These are phyloP conservation scores for Baccha elongata DNA, from an alignment of 2,888 invertebrate genomes.

Conservation along the genomic window DNA sequence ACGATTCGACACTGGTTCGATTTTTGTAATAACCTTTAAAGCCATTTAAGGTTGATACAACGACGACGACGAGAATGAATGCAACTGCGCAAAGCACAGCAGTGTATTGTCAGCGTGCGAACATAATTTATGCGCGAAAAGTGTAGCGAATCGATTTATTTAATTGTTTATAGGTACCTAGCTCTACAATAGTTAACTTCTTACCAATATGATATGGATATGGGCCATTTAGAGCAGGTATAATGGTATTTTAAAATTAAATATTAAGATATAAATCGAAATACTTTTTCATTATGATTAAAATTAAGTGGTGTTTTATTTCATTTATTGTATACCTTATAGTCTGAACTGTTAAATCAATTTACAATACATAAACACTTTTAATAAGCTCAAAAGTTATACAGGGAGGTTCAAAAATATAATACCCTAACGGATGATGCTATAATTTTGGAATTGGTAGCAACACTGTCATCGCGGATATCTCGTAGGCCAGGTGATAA, in stretches of 20 bases:
- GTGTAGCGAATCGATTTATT: conserved; percentile 40
- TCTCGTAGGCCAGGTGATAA: too few species aligned
- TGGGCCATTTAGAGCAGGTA: not conserved
- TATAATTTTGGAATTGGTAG: too few species aligned
- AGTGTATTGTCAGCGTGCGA: conserved; percentile 8
- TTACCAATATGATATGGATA: not conserved
- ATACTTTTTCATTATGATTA: conserved; percentile 1
- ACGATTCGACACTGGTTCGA: conserved; percentile 67
- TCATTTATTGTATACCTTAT: not conserved
- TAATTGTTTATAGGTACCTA: conserved; percentile 13
- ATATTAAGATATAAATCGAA: too few species aligned
- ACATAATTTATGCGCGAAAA: conserved; percentile 56
- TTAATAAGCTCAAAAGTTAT: too few species aligned
- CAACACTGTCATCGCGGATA: too few species aligned
- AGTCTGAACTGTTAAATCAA: too few species aligned
- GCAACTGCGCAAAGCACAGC: not conserved
- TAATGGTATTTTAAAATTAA: not conserved
- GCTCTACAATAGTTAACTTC: not conserved
- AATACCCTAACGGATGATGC: too few species aligned
- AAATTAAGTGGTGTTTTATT: not conserved
- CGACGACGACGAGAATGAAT: conserved; percentile 24
- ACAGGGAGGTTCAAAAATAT: too few species aligned
- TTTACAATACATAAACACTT: too few species aligned
- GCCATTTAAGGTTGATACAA: conserved; percentile 42
- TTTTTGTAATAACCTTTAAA: conserved; percentile 64